Evolutionary conservation across 2,888 invertebrate species (phyloP), one percentile per base, ranked within the genome.

Genomic region (Tachystola acroxantha): DNA sequence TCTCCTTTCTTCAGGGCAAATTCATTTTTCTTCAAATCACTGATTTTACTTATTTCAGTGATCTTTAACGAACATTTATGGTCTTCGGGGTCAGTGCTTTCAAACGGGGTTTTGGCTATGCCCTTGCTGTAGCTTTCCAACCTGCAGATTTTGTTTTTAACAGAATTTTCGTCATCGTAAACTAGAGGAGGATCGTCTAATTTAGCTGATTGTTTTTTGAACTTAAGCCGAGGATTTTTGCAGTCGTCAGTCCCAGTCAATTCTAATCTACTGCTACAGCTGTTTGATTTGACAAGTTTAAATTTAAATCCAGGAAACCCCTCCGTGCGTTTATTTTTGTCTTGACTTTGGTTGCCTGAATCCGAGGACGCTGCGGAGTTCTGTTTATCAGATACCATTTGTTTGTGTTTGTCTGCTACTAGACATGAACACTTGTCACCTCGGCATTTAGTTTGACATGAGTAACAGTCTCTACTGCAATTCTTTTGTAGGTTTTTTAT

Each of bases 261-360:
- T 64, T 95, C 95, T 34, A 95, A 77, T 19, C 95, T 89, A 64
- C 94, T 95, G 61, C 94, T 94, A 66, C 95, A 95, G 50, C 95
- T 95, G 62, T 95, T 95, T 19, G 95, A 95, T 78, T 95, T 95
- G 1, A 95, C 91, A 46, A 95, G 77, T 62, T 93, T 92, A 65
- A 95, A 95, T 69, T 94, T 94, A 36, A 94, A 90, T 35, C 93
- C 93, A 64, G 88, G 84, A 62, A 89, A 89, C 25, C 61, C 66
- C 7, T 88, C 86, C 6, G 54, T 51, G n/a, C 69, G 63, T 51
- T 68, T 74, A 39, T 50, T 64, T 49, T 60, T 69, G 26, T 78
- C 76, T 51, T 67, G 67, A 37, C 47, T 67, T 44, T 64, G 58
- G 42, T 57, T 69, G 12, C 51, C 57, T 27, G 60, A 53, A 24